Evolutionary conservation across 2,113 vertebrate species (phyloP).

Genomic region (Bettongia penicillata): DNA sequence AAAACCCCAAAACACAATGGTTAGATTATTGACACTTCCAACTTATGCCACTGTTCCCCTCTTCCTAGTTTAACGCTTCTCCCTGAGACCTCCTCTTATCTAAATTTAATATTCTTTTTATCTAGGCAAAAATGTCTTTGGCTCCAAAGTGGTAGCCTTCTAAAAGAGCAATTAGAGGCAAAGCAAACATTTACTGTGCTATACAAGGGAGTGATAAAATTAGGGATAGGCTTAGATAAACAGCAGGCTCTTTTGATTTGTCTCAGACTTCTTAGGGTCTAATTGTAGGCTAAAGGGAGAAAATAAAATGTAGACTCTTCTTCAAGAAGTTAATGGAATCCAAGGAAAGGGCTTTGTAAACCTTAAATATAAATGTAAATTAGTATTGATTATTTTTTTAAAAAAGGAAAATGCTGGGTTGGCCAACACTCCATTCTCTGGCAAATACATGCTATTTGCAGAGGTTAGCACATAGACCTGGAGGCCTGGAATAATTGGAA

Average conservation of each 20-base stretch:
- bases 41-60: not conserved
- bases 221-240: not conserved
- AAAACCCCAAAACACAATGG: too few relatives aligned
- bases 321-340: too few relatives aligned
- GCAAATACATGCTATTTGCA: too few relatives aligned
- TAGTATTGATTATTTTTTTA: too few relatives aligned
- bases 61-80: not conserved
- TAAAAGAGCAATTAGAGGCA: conserved; percentile 34
- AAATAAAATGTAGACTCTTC: not conserved
- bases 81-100: not conserved
- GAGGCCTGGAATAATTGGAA: too few relatives aligned
- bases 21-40: not conserved
- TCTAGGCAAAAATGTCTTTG: conserved; percentile 51
- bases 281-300: not conserved
- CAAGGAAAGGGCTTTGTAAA: too few relatives aligned
- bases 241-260: not conserved
- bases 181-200: conserved; percentile 32
- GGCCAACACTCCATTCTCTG: too few relatives aligned
- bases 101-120: conserved; percentile 38
- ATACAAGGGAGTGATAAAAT: not conserved
- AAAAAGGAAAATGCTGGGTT: too few relatives aligned
- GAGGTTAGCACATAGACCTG: too few relatives aligned
- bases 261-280: not conserved
- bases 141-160: conserved; percentile 31
- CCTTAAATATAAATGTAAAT: too few relatives aligned